Percentiles rank a stretch among this genome's conserved stretches.
Evolutionary conservation across 2,888 invertebrate genomes (phyloP).

Genomic region (Leptopilina syphax): DNA sequence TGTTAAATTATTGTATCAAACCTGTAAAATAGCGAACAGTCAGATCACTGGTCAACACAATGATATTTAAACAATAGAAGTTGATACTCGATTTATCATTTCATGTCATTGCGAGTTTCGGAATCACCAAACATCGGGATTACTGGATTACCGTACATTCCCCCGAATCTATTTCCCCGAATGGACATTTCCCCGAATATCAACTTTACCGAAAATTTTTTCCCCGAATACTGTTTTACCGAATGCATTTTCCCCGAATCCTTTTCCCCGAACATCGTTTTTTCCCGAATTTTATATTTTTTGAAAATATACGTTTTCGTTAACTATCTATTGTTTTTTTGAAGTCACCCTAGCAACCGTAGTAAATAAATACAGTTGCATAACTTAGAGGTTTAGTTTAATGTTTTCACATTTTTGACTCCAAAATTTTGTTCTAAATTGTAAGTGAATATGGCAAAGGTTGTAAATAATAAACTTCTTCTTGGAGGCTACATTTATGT

Average conservation of each 20-base stretch:
- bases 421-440: background rate
- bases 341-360: background rate
- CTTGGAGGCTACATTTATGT: background rate
- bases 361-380: background rate
- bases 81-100: too few relatives aligned
- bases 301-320: background rate
- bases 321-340: background rate
- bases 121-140: too few relatives aligned
- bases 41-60: too few relatives aligned
- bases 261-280: background rate
- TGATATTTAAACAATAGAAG: too few relatives aligned
- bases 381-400: background rate
- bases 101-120: too few relatives aligned
- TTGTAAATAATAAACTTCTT: background rate
- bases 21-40: too few relatives aligned
- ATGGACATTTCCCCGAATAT: background rate
- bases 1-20: too few relatives aligned
- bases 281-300: background rate
- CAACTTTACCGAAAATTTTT: background rate
- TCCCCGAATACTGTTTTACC: background rate
- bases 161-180: background rate
- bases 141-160: constrained; percentile 1
- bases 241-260: background rate
- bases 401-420: background rate
- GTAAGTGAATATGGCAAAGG: background rate